phyloP scores from a whole-genome alignment of 2,113 vertebrate species.

The Lepisosteus osseus region DNA sequence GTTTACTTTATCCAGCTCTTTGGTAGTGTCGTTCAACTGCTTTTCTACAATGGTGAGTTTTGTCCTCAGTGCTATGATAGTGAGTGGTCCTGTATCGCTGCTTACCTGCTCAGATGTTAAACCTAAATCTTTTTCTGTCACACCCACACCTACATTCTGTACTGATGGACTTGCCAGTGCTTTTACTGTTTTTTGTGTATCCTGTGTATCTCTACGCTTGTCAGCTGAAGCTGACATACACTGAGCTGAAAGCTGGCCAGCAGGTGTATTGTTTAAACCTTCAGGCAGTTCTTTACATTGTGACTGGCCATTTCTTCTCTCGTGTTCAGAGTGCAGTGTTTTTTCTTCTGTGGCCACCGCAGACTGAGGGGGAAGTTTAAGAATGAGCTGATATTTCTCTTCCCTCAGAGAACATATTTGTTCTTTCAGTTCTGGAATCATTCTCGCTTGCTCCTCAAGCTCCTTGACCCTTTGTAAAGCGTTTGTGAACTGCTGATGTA shows the following conservation, averaged over 20 bases:
- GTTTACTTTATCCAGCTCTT: slow-evolving; percentile 72
- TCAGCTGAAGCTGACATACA: no score
- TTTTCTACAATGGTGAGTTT: slow-evolving; percentile 72
- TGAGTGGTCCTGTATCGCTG: slow-evolving; percentile 25
- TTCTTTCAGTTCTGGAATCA: slow-evolving; percentile 64
- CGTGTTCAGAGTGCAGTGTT: no score
- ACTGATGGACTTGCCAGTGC: slow-evolving; percentile 2
- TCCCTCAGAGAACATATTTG: slow-evolving; percentile 59
- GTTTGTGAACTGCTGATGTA: slow-evolving; percentile 64
- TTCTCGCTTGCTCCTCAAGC: slow-evolving; percentile 59
- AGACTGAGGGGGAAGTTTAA: slow-evolving; percentile 52
- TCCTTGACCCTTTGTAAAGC: slow-evolving; percentile 63
- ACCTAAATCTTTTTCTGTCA: neutral
- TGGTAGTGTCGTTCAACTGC: slow-evolving; percentile 69
- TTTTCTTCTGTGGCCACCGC: slow-evolving; percentile 12
- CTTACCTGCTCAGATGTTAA: neutral
- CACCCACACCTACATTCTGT: slow-evolving; percentile 7
- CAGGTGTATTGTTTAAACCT: neutral
- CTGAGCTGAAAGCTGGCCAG: no score
- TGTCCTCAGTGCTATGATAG: slow-evolving; percentile 58
- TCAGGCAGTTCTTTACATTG: no score
- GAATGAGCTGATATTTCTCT: slow-evolving; percentile 51
- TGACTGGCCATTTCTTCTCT: no score
- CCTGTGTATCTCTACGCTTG: slow-evolving; percentile 20
- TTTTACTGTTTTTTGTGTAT: slow-evolving; percentile 31